Base-by-base conservation (phyloP, 23 tunicate species). In the Styela plicata region DNA sequence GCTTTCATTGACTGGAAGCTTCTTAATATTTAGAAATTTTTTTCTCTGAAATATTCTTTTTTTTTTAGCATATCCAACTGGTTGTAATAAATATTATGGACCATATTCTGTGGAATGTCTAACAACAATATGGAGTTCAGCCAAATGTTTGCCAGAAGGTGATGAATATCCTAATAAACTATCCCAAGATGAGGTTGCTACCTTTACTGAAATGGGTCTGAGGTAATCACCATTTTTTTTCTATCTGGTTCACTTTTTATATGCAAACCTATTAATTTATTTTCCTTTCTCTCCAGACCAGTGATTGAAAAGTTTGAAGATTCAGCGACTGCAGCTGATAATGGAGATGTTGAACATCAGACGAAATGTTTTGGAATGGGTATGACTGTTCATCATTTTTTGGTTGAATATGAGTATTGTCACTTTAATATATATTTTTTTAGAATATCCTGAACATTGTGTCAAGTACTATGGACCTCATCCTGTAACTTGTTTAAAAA, bases 291-390 rank as follows among this genome's bases (percentile, higher is more conserved):
- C 53, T 75, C 34, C 25, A 75, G 80, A 36, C 64, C 64, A 23
- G 10, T 75, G 31, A 75, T 75, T 36, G 80, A 23, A 23, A 3
- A 24, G 26, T 75, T 75, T 52, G 35, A 75, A 34, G 24, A 34
- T 3, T 36, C 80, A n/a, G 80, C 80, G 5, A 3, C 18, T 52
- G 34, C 80, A 31, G 69, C 80, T 34, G 63, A 75, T 75, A 52
- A 36, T 7, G 80, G 80, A 2, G 63, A 75, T 75, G 33, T 69
- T 34, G 37, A 20, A 5, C 64, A 52, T 75, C 80, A 75, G 36
- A 34, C 17, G 80, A 75, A 75, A 52, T 75, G 80, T n/a, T 75
- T 36, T 75, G 80, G 80, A 52, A 75, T 75, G 80, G 80, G 80
- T 75, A 7, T 13, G 64, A 24, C 30, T 66, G 10, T 44, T 44